Base-by-base conservation (phyloP, 2,113 vertebrate genomes). In the Eubucco bourcierii region DNA sequence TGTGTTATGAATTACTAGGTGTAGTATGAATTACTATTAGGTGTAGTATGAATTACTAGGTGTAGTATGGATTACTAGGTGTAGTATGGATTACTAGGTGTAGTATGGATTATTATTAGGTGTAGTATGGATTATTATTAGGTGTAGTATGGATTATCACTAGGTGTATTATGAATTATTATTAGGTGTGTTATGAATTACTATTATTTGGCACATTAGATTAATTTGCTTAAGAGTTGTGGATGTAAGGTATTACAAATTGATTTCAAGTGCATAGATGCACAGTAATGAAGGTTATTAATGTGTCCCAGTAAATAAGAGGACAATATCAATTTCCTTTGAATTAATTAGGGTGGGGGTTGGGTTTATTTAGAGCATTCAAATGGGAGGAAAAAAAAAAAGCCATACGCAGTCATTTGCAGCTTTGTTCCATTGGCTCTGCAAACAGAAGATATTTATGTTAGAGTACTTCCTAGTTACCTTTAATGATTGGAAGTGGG, bases 341-440 rank as follows among this genome's bases (percentile, higher is more conserved):
- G 29, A 73, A 89, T 88, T 87, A 79, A 90, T 80, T 58, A 90
- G 16, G 58, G 11, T 2, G 47, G 41, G 0, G 10, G 7, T 28
- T 65, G 50, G 50, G 50, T 52, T 52, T 25, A 52, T 52, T 87
- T 91, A 76, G 50, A 80, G 65, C 74, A 76, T 44, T 82, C 65
- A 90, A 95, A 80, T 76, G 79, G 70, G 13, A 52, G 12, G 13
- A 52, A 7, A 52, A 90, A 96, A 93, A 94, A 97, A 91, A 87
- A 68, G 96, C 98, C 99, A 98, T 99, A 99, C 99, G 98, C 98
- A 97, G 98, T 99, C 98, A 99, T 98, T 97, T 97, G 98, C 95
- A 94, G 96, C 93, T 97, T 94, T 95, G 94, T 33, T 95, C 96
- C 98, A 77, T 75, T 96, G 93, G 80, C 70, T 97, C 99, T 99